Percentiles rank a stretch among this genome's conserved stretches.
These are phyloP conservation scores for Brachypteracias leptosomus DNA, from an alignment of 2,113 vertebrate genomes.

Conservation along the genomic window DNA sequence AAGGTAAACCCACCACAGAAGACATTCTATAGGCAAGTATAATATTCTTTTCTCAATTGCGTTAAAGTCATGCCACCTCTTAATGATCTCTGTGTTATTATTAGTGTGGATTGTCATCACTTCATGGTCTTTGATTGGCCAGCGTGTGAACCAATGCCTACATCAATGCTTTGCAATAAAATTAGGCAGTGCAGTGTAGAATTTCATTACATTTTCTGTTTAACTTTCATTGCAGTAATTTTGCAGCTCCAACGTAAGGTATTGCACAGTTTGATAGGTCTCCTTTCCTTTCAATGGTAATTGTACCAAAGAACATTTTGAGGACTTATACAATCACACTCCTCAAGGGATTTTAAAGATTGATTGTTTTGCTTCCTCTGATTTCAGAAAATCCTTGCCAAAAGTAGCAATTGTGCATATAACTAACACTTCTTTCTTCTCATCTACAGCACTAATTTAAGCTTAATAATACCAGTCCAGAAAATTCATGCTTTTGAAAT, in stretches of 20 bases:
- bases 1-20: too few relatives aligned
- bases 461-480: neutral
- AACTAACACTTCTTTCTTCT: neutral
- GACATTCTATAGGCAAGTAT: neutral
- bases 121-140: neutral
- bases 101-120: neutral
- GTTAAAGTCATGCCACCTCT: neutral
- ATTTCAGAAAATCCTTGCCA: neutral
- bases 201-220: constrained; percentile 24
- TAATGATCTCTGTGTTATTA: neutral
- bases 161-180: neutral
- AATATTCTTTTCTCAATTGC: neutral
- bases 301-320: neutral
- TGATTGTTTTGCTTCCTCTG: neutral
- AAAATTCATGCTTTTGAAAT: constrained; percentile 16
- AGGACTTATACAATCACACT: neutral
- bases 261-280: constrained; percentile 17
- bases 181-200: neutral
- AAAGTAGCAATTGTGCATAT: neutral
- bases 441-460: neutral
- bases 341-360: neutral
- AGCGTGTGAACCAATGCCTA: neutral
- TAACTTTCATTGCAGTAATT: constrained; percentile 25
- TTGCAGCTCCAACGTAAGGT: neutral
- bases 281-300: neutral